Percentiles rank a stretch among this genome's conserved stretches.
These are phyloP conservation scores for Microplitis deprimator DNA, from an alignment of 2,888 invertebrate species.

Conservation along the genomic window DNA sequence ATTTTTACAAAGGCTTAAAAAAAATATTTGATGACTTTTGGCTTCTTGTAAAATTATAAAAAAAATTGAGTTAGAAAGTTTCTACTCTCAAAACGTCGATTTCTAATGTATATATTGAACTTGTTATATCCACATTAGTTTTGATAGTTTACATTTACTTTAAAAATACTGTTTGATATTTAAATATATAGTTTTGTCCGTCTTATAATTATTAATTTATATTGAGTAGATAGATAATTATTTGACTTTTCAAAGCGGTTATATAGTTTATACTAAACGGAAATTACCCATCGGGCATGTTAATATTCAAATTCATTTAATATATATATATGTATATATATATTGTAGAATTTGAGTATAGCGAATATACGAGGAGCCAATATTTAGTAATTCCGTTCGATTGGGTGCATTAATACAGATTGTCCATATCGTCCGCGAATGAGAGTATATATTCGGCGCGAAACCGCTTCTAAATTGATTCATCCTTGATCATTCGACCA, in stretches of 20 bases:
- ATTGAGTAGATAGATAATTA: background rate
- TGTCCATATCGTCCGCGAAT: conserved; percentile 45
- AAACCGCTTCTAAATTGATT: conserved; percentile 48
- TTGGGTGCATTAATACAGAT: conserved; percentile 53
- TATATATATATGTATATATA: conserved; percentile 16
- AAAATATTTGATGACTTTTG: too few species aligned
- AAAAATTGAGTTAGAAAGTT: too few species aligned
- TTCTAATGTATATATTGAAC: too few species aligned
- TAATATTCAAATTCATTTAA: conserved; percentile 46
- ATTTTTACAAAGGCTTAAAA: too few species aligned
- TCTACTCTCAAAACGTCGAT: too few species aligned
- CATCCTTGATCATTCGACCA: conserved; percentile 37
- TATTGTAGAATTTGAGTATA: conserved; percentile 33
- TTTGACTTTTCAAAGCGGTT: conserved; percentile 19
- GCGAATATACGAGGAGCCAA: conserved; percentile 44
- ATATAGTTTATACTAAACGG: conserved; percentile 38
- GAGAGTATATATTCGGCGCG: conserved; percentile 32
- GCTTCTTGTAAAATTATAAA: too few species aligned
- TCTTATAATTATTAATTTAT: too few species aligned
- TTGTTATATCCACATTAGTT: too few species aligned
- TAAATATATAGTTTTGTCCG: too few species aligned
- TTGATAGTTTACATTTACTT: too few species aligned
- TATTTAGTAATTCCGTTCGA: conserved; percentile 51
- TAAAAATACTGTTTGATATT: too few species aligned
- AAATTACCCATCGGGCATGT: conserved; percentile 55